Evolutionary conservation across 1,140 invertebrate species (phyloP).

Genomic region (Patella vulgata): DNA sequence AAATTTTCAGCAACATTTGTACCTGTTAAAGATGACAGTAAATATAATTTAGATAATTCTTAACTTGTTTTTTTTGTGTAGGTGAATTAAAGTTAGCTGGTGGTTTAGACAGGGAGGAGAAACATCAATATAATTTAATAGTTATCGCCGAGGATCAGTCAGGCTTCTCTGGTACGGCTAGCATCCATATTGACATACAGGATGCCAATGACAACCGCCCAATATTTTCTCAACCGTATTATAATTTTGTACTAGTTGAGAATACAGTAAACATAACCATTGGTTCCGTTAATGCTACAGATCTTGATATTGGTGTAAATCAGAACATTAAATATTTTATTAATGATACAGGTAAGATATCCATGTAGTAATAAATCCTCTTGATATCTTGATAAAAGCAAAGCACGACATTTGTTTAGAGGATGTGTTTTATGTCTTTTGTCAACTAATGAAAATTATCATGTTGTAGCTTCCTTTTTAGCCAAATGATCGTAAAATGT

Average conservation of each 20-base stretch:
- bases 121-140: constrained; percentile 21
- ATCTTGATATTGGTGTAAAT: constrained; percentile 33
- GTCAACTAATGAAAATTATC: too few species aligned
- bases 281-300: constrained; percentile 25
- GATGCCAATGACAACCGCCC: constrained; percentile 72
- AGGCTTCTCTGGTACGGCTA: constrained; percentile 1
- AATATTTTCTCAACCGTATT: constrained; percentile 81
- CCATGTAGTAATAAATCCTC: too few species aligned
- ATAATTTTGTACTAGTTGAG: constrained; percentile 86
- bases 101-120: constrained; percentile 34
- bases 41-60: too few species aligned
- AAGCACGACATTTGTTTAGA: too few species aligned
- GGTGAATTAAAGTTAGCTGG: constrained; percentile 33
- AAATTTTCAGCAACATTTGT: too few species aligned
- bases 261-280: constrained; percentile 64
- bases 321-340: constrained; percentile 25
- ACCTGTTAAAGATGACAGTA: too few species aligned
- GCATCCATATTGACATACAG: constrained; percentile 27
- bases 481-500: too few species aligned
- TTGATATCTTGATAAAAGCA: too few species aligned
- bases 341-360: constrained; percentile 32
- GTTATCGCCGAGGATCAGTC: constrained; percentile 31
- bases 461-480: too few species aligned
- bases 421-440: too few species aligned
- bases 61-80: constrained; percentile 22